Percentiles rank a stretch among this genome's conserved stretches.
Evolutionary conservation across 2,797 vertebrate species (phyloP).

Genomic region (Microctenopoma stevenorrisi): DNA sequence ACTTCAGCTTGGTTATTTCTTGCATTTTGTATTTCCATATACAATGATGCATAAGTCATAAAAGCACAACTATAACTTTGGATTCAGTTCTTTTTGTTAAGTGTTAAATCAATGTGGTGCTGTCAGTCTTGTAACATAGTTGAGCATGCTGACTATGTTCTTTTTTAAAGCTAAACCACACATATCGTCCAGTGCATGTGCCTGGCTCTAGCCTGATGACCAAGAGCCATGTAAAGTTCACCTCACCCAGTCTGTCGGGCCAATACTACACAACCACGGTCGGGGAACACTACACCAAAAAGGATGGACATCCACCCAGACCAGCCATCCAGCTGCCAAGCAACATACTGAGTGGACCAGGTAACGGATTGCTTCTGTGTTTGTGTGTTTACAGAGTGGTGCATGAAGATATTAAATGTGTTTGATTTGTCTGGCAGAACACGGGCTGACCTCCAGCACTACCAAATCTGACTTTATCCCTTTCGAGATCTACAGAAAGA

Average conservation of each 20-base stretch:
- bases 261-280: slow-evolving; percentile 55
- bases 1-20: not conserved
- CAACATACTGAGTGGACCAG: slow-evolving; percentile 52
- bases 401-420: not conserved
- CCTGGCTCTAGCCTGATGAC: slow-evolving; percentile 39
- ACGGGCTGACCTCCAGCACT: slow-evolving; percentile 32
- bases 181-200: slow-evolving; percentile 8
- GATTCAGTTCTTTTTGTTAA: not conserved
- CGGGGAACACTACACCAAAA: slow-evolving; percentile 44
- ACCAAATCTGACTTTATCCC: slow-evolving; percentile 50
- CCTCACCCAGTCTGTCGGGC: slow-evolving; percentile 12
- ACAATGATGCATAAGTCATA: not conserved
- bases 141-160: not conserved
- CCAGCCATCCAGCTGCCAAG: slow-evolving; percentile 12
- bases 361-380: slow-evolving; percentile 28
- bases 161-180: slow-evolving; percentile 7
- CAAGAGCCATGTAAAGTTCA: slow-evolving; percentile 60
- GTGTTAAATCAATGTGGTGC: too few relatives aligned
- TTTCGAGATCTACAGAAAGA: slow-evolving; percentile 15
- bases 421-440: slow-evolving; percentile 45
- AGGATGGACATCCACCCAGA: not conserved
- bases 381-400: slow-evolving; percentile 6
- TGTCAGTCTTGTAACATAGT: not conserved
- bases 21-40: too few relatives aligned
- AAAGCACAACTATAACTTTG: not conserved